These are phyloP conservation scores for Manacus vitellinus DNA, from an alignment of 2,113 vertebrate genomes.

Conservation along the genomic window DNA sequence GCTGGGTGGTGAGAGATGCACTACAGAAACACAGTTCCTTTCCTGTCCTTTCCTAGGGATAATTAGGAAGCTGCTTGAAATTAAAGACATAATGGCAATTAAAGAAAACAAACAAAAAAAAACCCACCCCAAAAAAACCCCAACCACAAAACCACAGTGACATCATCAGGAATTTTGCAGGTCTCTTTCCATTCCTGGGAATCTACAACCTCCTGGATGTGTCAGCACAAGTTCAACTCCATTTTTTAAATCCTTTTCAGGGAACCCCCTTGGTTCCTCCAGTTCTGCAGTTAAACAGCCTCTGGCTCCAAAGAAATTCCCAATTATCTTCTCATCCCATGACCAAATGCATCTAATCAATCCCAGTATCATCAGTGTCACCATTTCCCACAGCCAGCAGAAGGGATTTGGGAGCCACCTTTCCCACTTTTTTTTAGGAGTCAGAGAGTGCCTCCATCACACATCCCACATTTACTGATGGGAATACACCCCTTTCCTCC, in stretches of 20 bases:
- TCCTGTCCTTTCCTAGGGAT: not conserved
- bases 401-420: not conserved
- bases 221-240: not conserved
- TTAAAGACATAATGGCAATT: not conserved
- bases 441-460: not conserved
- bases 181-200: not conserved
- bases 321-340: not conserved
- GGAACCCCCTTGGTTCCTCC: not conserved
- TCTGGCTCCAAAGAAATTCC: not conserved
- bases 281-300: not conserved
- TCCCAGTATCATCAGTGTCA: not conserved
- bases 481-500: not conserved
- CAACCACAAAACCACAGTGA: not conserved
- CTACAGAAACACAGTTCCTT: not conserved
- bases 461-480: not conserved
- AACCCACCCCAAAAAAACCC: too few relatives aligned
- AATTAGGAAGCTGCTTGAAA: not conserved
- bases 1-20: not conserved
- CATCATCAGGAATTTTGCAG: not conserved
- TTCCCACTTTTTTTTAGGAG: not conserved
- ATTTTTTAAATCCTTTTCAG: not conserved
- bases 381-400: not conserved
- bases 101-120: not conserved
- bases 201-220: not conserved
- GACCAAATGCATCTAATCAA: not conserved